Evolutionary conservation across 1,140 invertebrate genomes (phyloP), one percentile per base, ranked within the genome.

Genomic region (Steinernema khuongi): DNA sequence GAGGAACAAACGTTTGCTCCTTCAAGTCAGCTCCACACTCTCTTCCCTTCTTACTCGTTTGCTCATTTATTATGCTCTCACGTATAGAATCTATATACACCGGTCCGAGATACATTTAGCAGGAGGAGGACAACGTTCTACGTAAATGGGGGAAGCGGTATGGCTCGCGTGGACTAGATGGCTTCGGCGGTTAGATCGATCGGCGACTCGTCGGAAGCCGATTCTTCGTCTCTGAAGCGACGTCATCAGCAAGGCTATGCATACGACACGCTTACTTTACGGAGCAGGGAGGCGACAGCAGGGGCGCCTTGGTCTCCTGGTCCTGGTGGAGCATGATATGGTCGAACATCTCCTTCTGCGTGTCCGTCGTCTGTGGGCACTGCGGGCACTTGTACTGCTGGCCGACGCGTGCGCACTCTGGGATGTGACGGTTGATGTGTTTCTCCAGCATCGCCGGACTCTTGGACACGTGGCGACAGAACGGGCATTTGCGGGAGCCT

Each of bases 381-480:
- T 60, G 50, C 14, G 50, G 50, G 22, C 50, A 60, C 19, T 60
- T 60, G 50, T 60, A 60, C 50, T 60, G 50, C 26, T 60, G 50
- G 50, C 50, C 50, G 50, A 60, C 50, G 14, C 50, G 11, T 4
- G 50, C 50, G 22, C 50, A 60, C 50, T 60, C 50, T 14, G 50
- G 50, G 50, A 60, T 60, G 32, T 77, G 76, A 29, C 76, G 69
- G 17, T 76, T 69, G 33, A 84, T 84, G 68, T 84, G 83, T 69
- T 84, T 84, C 43, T 84, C 83, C 19, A 84, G 66, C 83, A 84
- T 84, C 26, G 83, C 83, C 32, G 83, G 83, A 70, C 72, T 76
- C 44, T 84, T 84, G 7, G 80, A 81, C 17, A 84, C 84, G 70
- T 84, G 83, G 43, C 82, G 70, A 72, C 83, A 84, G 69, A 81